Percentiles rank a stretch among this genome's conserved stretches.
These are phyloP conservation scores for Lasioglossum malachurum DNA, from an alignment of 2,888 invertebrate species.

Conservation along the genomic window DNA sequence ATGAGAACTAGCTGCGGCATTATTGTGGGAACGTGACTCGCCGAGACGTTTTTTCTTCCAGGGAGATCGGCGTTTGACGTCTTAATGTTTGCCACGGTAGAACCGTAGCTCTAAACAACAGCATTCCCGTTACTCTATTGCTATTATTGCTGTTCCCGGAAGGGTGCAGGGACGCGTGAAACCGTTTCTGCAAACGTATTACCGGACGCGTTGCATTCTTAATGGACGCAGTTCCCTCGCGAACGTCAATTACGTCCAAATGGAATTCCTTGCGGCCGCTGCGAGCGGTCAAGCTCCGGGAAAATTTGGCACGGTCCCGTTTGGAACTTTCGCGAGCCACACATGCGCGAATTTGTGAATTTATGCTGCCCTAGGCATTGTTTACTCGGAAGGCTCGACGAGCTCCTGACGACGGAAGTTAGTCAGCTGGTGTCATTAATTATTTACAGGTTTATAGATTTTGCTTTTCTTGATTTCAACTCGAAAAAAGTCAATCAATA, in stretches of 20 bases:
- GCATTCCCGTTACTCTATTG: neutral
- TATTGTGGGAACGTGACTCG: slow-evolving; percentile 17
- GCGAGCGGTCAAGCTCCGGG: neutral
- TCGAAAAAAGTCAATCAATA: too few species aligned
- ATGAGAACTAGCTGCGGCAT: neutral
- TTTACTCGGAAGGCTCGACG: neutral
- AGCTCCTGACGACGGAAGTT: neutral
- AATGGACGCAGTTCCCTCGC: neutral
- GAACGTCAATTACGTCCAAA: neutral
- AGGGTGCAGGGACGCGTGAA: neutral
- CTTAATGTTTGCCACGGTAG: slow-evolving; percentile 1
- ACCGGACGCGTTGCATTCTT: neutral
- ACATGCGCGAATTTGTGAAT: neutral
- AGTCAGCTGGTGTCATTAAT: neutral
- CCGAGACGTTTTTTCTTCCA: neutral
- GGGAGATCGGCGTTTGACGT: neutral
- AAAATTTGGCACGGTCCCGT: neutral
- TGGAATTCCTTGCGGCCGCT: neutral
- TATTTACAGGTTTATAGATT: neutral
- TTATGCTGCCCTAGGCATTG: neutral
- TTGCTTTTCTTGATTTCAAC: neutral
- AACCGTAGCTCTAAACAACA: neutral
- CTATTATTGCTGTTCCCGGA: neutral
- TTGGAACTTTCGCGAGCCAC: neutral
- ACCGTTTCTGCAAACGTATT: neutral